These are phyloP conservation scores for Megathymus violae DNA, from an alignment of 1,140 invertebrate genomes.

Conservation along the genomic window DNA sequence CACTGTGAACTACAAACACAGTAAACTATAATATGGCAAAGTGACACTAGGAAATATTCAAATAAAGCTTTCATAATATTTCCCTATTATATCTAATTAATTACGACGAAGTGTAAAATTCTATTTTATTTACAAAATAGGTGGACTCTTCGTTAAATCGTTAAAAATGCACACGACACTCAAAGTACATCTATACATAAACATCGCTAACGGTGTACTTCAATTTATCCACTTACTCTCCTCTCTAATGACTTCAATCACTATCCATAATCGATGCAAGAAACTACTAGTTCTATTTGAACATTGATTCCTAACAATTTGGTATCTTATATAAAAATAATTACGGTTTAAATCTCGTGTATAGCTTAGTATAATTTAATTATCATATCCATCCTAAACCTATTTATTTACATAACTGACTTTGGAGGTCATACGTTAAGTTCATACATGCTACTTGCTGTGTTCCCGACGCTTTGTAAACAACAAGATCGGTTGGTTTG, in stretches of 20 bases:
- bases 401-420: conserved; percentile 58
- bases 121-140: conserved; percentile 82
- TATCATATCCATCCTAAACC: conserved; percentile 26
- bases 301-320: conserved; percentile 54
- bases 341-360: conserved; percentile 37
- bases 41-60: conserved; percentile 55
- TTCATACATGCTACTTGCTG: conserved; percentile 17
- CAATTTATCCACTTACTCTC: conserved; percentile 37
- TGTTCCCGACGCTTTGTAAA: conserved; percentile 3
- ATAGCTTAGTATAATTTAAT: conserved; percentile 25
- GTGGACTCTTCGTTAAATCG: conserved; percentile 81
- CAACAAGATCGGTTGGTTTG: conserved; percentile 24
- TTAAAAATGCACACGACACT: conserved; percentile 75
- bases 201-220: conserved; percentile 43
- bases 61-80: conserved; percentile 70
- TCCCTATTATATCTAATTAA: conserved; percentile 53
- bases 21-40: conserved; percentile 71
- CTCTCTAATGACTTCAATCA: conserved; percentile 10
- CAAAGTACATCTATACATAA: conserved; percentile 45
- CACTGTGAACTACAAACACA: conserved; percentile 39
- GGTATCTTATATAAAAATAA: conserved; percentile 71
- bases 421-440: conserved; percentile 49
- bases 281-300: conserved; percentile 30
- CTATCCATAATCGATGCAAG: conserved; percentile 23
- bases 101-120: conserved; percentile 75